phyloP scores from a whole-genome alignment of 2,888 invertebrate genomes.

The Auanema freiburgensis region DNA sequence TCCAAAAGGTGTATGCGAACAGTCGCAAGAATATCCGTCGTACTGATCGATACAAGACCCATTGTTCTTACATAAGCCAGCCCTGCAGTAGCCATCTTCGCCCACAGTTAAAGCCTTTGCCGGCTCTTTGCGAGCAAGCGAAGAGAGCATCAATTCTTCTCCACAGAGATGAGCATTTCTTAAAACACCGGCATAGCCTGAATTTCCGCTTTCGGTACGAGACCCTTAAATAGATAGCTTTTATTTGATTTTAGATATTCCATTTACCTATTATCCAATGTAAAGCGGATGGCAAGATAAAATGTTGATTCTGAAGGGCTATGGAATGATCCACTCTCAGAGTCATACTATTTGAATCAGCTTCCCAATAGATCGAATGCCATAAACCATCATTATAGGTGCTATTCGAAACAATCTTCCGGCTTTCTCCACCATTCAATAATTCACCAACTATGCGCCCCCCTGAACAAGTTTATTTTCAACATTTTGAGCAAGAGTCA shows the following conservation, averaged over 20 bases:
- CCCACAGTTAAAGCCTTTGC: constrained; percentile 40
- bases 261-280: constrained; percentile 33
- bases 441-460: constrained; percentile 58
- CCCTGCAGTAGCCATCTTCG: constrained; percentile 51
- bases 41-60: constrained; percentile 58
- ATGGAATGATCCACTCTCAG: constrained; percentile 34
- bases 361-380: constrained; percentile 51
- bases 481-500: constrained; percentile 20
- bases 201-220: constrained; percentile 46
- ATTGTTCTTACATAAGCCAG: constrained; percentile 51
- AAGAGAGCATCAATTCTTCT: constrained; percentile 44
- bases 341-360: constrained; percentile 32
- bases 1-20: constrained; percentile 57
- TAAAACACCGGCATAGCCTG: constrained; percentile 59
- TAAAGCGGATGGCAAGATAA: constrained; percentile 35
- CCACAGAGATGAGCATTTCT: constrained; percentile 59
- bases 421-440: constrained; percentile 57
- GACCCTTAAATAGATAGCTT: constrained; percentile 37
- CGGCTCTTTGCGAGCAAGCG: constrained; percentile 45
- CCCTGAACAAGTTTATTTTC: constrained; percentile 5
- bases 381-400: constrained; percentile 57
- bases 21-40: constrained; percentile 60
- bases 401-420: constrained; percentile 47
- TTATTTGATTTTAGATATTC: background rate
- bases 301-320: constrained; percentile 21